Percentiles rank a stretch among this genome's conserved stretches.
Evolutionary conservation across 2,113 vertebrate species (phyloP).

Genomic region (Grammomys dolichurus): DNA sequence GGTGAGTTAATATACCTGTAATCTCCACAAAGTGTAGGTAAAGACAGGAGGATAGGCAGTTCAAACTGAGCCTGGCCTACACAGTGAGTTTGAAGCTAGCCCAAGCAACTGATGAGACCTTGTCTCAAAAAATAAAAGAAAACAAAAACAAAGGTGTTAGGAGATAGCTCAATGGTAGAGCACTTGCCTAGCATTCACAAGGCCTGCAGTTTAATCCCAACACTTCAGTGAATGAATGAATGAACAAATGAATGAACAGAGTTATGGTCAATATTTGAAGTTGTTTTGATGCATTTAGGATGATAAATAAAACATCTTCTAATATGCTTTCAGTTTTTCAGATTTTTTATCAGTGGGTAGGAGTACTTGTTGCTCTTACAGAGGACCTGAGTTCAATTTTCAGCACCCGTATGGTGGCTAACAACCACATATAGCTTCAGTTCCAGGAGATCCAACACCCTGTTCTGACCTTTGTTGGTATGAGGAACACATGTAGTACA

Average conservation of each 20-base stretch:
- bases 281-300: conserved; percentile 53
- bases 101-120: background rate
- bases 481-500: background rate
- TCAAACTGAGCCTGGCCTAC: background rate
- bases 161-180: background rate
- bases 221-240: background rate
- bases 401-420: background rate
- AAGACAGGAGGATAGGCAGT: background rate
- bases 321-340: conserved; percentile 45
- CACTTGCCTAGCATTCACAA: background rate
- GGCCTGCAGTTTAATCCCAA: background rate
- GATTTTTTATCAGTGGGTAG: conserved; percentile 9
- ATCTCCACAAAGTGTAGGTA: background rate
- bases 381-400: background rate
- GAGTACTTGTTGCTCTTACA: background rate
- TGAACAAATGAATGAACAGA: background rate
- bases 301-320: conserved; percentile 14
- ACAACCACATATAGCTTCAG: background rate
- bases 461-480: background rate
- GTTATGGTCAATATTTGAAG: conserved; percentile 55
- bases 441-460: background rate
- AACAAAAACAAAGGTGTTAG: background rate
- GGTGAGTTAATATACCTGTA: background rate
- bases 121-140: background rate
- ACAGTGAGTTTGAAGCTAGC: background rate